Percentiles rank a stretch among this genome's conserved stretches.
Evolutionary conservation across 2,888 invertebrate genomes (phyloP).

Genomic region (Strigamia crassipes): DNA sequence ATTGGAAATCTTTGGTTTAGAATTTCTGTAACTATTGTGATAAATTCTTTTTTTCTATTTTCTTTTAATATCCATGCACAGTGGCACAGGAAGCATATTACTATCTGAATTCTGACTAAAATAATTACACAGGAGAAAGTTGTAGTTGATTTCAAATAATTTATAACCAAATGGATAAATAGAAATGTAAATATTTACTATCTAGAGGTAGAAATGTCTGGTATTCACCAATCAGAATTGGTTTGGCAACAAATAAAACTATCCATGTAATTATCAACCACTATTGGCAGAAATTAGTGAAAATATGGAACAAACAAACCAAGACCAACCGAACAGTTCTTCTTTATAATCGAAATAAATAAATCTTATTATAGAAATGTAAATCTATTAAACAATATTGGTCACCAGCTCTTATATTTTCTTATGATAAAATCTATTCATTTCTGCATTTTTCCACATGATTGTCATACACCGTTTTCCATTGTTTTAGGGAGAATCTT

Average conservation of each 20-base stretch:
- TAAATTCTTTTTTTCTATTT: neutral
- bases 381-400: neutral
- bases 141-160: neutral
- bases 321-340: neutral
- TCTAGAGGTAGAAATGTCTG: slow-evolving; percentile 4
- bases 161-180: slow-evolving; percentile 25
- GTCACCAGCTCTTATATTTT: neutral
- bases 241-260: slow-evolving; percentile 11
- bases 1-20: neutral
- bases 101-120: neutral
- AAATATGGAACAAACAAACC: slow-evolving; percentile 3
- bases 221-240: neutral
- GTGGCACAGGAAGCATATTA: slow-evolving; percentile 1
- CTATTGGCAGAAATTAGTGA: neutral
- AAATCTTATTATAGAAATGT: neutral
- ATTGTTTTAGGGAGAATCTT: neutral
- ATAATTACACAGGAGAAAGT: neutral
- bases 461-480: neutral
- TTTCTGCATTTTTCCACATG: neutral
- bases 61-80: neutral
- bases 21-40: neutral
- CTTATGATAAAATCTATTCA: neutral
- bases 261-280: neutral
- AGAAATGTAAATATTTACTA: neutral
- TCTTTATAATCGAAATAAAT: neutral